Conservation (phyloP, 2,888 invertebrate genomes). For the Conistra vaccinii region DNA sequence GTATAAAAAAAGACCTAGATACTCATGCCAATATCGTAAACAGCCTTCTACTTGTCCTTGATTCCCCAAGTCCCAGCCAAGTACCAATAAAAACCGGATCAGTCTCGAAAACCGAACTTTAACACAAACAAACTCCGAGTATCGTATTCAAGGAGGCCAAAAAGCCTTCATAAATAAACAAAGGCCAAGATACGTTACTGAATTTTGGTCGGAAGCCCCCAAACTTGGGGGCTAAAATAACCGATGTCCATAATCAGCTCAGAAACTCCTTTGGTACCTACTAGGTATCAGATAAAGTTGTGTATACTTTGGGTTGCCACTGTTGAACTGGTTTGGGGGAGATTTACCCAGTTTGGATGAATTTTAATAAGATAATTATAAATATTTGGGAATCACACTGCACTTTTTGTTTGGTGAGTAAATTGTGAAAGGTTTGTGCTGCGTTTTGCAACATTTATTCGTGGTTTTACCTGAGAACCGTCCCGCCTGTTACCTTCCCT, state of each 20-base stretch:
- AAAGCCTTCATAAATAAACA: slow-evolving; percentile 58
- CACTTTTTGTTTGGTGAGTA: slow-evolving; percentile 16
- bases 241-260: slow-evolving; percentile 54
- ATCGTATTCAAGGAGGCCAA: slow-evolving; percentile 45
- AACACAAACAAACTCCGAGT: slow-evolving; percentile 56
- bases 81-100: slow-evolving; percentile 45
- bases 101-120: slow-evolving; percentile 22
- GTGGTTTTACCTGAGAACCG: background rate
- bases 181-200: slow-evolving; percentile 51
- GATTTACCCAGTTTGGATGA: background rate
- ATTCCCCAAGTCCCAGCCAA: slow-evolving; percentile 1
- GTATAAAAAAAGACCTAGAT: background rate
- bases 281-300: slow-evolving; percentile 35
- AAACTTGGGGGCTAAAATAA: slow-evolving; percentile 57
- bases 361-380: slow-evolving; percentile 20
- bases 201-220: slow-evolving; percentile 43
- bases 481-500: no score
- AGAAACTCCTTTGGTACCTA: slow-evolving; percentile 24
- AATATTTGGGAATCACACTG: slow-evolving; percentile 17
- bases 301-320: slow-evolving; percentile 38
- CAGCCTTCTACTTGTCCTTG: background rate
- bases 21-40: background rate
- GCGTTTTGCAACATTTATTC: background rate
- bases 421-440: background rate
- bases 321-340: background rate